Base-by-base conservation (phyloP, 2,888 invertebrate genomes). In the Spilarctia lutea region DNA sequence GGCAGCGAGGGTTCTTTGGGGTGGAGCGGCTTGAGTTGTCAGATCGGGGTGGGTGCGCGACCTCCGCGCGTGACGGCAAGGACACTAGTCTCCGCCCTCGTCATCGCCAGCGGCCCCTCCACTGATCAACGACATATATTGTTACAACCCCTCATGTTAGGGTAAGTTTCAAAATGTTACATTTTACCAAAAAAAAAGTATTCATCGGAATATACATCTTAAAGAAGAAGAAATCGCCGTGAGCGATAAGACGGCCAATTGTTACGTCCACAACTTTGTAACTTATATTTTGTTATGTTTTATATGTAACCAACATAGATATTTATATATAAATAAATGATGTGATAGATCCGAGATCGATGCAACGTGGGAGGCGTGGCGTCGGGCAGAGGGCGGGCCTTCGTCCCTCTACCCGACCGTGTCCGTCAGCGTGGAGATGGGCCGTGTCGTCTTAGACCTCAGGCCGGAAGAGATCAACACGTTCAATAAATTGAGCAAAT, bases 361-460 rank as follows among this genome's bases (percentile, higher is more conserved):
- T 63, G 93, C 91, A 4, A 81, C 76, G 0, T 95, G 95, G 94
- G 94, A 94, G 70, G 85, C 91, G 11, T 94, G 95, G 94, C 89
- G 91, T 0, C 91, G 91, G 20, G 83, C 85, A 0, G 94, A 94
- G 68, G 88, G 89, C 0, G 90, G 89, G 0, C 10, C 74, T 0
- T 70, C 82, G 0, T 83, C 87, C 0, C 81, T 74, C 6, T 88
- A 90, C 42, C 93, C 94, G 0, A 81, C 84, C 0, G 76, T 93
- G 3, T 85, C 85, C 7, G 65, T 89, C 8, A 76, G 82, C 27
- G 1, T 94, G 0, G 93, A 94, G 56, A 35, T 91, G 0, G 94
- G 94, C 79, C 82, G 85, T 18, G 75, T 91, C 6, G 82, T 79
- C 0, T 6, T 93, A 0, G 94, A 94, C 79, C 13, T 92, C 16